Base-by-base conservation (phyloP, 2,797 vertebrate genomes). In the Typhlichthys eigenmanni region DNA sequence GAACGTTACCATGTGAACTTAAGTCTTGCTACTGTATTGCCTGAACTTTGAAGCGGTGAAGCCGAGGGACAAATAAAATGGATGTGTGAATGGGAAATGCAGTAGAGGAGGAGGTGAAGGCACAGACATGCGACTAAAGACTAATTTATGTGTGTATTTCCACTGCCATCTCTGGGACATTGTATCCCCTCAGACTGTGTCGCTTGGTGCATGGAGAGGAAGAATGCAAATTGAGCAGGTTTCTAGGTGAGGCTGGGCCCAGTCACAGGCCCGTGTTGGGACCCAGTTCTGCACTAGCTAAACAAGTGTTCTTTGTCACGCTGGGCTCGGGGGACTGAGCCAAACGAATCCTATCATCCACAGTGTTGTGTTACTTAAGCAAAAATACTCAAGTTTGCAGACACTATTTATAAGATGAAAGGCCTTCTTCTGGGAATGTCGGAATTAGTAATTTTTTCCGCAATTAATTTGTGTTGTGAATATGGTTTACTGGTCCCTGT, bases 401-500 rank as follows among this genome's bases (percentile, higher is more conserved):
- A 77, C 85, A 87, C 87, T 91, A 86, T 92, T 93, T 92, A 90
- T 88, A 89, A 92, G 91, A 92, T 92, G 87, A 92, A 93, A 93
- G 89, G 75, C 70, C 75, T 74, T 91, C 90, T 92, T 90, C 73
- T 2, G 90, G 90, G 88, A 91, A 89, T 77, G 78, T 87, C 80
- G 81, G 81, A 88, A 90, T 90, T 89, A 86, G 71, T 87, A 75
- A 71, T 87, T 87, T 85, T 89, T 80, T 75, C 71, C 58, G 72
- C 85, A 89, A 88, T 92, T 91, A 92, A 90, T 91, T 85, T 85
- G 69, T 85, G 86, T 85, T 85, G 76, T 71, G 83, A 82, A 80
- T 85, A 70, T 78, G 62, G 80, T 87, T 87, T 85, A 63, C 74
- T 82, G 84, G 81, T 89, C 71, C 73, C 83, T 83, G 76, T 63